Conservation (phyloP, 2,113 vertebrate species). For the Leptosomus discolor region DNA sequence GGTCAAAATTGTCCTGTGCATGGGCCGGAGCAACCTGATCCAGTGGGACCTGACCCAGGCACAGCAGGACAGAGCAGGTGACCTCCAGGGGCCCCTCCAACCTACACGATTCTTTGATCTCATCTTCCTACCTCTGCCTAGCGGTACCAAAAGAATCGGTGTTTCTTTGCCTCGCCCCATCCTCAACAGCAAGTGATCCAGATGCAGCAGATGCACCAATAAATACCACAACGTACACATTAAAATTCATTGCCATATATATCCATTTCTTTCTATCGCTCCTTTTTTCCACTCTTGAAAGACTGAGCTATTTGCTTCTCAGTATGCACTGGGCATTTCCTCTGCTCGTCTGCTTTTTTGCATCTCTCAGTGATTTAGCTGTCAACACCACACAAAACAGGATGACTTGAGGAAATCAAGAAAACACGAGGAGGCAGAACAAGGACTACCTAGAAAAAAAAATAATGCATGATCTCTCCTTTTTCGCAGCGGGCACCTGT, state of each 20-base stretch:
- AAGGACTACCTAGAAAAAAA: background rate
- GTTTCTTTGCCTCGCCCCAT: background rate
- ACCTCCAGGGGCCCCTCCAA: background rate
- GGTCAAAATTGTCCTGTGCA: background rate
- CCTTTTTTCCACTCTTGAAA: background rate
- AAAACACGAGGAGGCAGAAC: background rate
- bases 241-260: background rate
- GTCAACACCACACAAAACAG: background rate
- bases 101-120: accelerated
- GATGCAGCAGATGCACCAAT: background rate
- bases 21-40: background rate
- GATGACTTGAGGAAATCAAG: background rate
- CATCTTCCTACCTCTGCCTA: background rate
- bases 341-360: background rate
- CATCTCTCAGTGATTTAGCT: background rate
- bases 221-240: background rate
- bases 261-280: background rate
- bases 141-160: background rate
- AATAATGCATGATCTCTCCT: background rate
- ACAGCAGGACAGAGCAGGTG: background rate
- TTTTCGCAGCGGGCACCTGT: background rate
- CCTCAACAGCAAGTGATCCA: background rate
- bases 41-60: background rate
- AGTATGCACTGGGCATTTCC: background rate
- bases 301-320: background rate